phyloP scores from a whole-genome alignment of 2,888 invertebrate genomes.

The Unio delphinus region DNA sequence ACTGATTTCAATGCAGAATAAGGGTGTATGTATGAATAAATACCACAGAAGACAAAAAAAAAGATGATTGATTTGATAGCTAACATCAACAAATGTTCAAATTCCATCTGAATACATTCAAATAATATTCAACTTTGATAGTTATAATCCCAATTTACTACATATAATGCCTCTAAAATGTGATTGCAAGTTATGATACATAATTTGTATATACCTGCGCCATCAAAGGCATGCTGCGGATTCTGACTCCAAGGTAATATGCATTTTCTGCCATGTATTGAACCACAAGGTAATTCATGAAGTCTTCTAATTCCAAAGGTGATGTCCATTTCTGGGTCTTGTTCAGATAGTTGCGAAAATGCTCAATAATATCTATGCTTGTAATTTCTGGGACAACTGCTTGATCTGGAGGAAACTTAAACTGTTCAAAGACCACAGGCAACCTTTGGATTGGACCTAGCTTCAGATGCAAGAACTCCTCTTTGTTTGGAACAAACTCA shows the following conservation, averaged over 20 bases:
- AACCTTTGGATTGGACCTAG: slow-evolving; percentile 64
- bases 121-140: too few species aligned
- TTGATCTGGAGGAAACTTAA: slow-evolving; percentile 60
- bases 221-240: slow-evolving; percentile 56
- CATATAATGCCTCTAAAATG: too few species aligned
- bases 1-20: too few species aligned
- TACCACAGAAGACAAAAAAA: too few species aligned
- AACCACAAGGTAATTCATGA: slow-evolving; percentile 59
- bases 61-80: too few species aligned
- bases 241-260: slow-evolving; percentile 60
- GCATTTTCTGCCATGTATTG: slow-evolving; percentile 47
- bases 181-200: too few species aligned
- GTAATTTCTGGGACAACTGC: slow-evolving; percentile 60
- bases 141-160: too few species aligned
- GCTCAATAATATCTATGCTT: slow-evolving; percentile 57
- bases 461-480: slow-evolving; percentile 54
- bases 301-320: slow-evolving; percentile 50
- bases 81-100: too few species aligned
- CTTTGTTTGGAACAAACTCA: slow-evolving; percentile 50
- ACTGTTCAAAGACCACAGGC: slow-evolving; percentile 60
- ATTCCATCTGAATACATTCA: too few species aligned
- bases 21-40: too few species aligned
- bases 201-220: slow-evolving; percentile 49
- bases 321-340: slow-evolving; percentile 58
- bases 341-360: slow-evolving; percentile 52